A percentile compares a stretch with the other conserved stretches of the same genome.
These are phyloP conservation scores for Puntigrus tetrazona DNA, from an alignment of 2,113 vertebrate species.

Conservation along the genomic window DNA sequence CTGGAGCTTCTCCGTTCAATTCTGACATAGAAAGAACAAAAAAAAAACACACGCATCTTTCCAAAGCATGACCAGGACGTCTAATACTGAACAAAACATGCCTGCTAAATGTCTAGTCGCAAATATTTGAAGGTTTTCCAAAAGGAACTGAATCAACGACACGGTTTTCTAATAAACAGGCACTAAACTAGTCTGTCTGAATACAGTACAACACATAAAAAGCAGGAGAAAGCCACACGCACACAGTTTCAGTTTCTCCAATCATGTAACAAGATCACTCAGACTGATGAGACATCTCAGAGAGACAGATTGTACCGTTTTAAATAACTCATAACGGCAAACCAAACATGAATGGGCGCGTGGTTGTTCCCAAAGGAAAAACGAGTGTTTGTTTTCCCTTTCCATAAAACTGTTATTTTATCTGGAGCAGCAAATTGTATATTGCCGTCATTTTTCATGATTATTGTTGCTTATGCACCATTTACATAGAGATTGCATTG, in stretches of 20 bases:
- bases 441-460: slow-evolving; percentile 44
- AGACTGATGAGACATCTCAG: slow-evolving; percentile 37
- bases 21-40: background rate
- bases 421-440: slow-evolving; percentile 22
- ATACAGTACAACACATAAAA: slow-evolving; percentile 16
- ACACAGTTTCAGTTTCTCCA: slow-evolving; percentile 30
- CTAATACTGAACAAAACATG: background rate
- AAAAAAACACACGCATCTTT: background rate
- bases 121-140: slow-evolving; percentile 12
- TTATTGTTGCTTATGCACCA: slow-evolving; percentile 43
- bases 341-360: background rate
- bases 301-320: slow-evolving; percentile 43
- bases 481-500: slow-evolving; percentile 42
- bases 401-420: slow-evolving; percentile 36
- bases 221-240: slow-evolving; percentile 20
- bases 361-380: slow-evolving; percentile 29
- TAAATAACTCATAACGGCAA: slow-evolving; percentile 31
- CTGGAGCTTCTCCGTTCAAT: background rate
- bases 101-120: background rate
- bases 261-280: slow-evolving; percentile 31
- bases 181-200: background rate
- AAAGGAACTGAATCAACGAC: background rate
- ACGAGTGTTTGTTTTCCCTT: slow-evolving; percentile 27
- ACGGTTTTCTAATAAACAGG: slow-evolving; percentile 7
- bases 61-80: background rate